Percentiles rank a stretch among this genome's conserved stretches.
Conservation (phyloP, 2,113 vertebrate species). For the Hyaena hyaena region DNA sequence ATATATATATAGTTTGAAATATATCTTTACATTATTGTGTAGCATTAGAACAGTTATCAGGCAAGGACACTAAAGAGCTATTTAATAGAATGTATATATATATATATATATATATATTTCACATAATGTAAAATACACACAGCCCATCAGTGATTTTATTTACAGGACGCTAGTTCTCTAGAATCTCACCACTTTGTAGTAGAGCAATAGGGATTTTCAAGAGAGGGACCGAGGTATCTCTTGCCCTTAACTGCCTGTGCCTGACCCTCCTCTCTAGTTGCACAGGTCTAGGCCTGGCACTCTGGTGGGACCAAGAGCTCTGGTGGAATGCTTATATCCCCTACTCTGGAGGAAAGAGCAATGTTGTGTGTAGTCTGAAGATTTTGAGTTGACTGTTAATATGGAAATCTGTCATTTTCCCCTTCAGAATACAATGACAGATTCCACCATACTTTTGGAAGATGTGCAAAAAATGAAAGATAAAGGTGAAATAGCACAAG, state of each 20-base stretch:
- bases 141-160: neutral
- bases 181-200: neutral
- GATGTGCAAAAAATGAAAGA: conserved; percentile 98
- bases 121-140: neutral
- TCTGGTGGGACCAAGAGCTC: neutral
- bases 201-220: neutral
- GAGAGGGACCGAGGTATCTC: neutral
- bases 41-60: neutral
- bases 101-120: neutral
- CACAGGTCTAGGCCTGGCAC: accelerated
- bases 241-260: neutral
- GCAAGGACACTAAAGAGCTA: neutral
- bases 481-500: conserved; percentile 96
- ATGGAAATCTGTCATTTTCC: conserved; percentile 60
- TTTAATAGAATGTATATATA: neutral
- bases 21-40: neutral
- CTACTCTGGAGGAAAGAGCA: neutral
- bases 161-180: neutral
- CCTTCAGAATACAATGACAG: conserved; percentile 97
- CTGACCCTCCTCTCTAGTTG: neutral
- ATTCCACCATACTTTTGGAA: conserved; percentile 92
- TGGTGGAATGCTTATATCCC: neutral
- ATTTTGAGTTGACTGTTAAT: conserved; percentile 24
- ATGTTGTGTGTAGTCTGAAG: neutral
- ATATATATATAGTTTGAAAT: neutral